A percentile compares a stretch with the other conserved stretches of the same genome.
phyloP scores from a whole-genome alignment of 2,888 invertebrate species.

The Margaritifera margaritifera region DNA sequence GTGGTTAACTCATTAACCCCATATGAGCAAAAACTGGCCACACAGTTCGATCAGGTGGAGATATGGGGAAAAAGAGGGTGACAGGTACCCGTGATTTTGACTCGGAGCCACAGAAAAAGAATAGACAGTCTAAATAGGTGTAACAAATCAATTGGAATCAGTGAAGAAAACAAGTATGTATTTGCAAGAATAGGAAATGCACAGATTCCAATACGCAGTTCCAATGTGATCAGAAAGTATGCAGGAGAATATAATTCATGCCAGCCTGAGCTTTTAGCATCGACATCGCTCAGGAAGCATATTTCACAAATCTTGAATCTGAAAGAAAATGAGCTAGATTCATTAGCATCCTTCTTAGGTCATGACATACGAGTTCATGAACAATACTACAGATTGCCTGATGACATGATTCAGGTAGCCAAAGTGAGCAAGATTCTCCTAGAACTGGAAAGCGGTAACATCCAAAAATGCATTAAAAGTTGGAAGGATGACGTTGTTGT shows the following conservation, averaged over 20 bases:
- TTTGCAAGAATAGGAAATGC: conserved; percentile 17
- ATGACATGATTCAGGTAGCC: conserved; percentile 15
- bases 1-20: conserved; percentile 11
- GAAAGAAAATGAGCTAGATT: conserved; percentile 30
- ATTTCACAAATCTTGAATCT: conserved; percentile 26
- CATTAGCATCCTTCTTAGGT: conserved; percentile 16
- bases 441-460: conserved; percentile 5
- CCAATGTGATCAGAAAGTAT: conserved; percentile 19
- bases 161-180: conserved; percentile 9
- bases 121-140: conserved; percentile 7
- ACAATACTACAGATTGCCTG: conserved; percentile 18
- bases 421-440: conserved; percentile 11
- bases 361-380: conserved; percentile 20
- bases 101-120: conserved; percentile 3
- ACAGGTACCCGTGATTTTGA: conserved; percentile 15
- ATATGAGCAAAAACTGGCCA: conserved; percentile 13
- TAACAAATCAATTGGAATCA: neutral
- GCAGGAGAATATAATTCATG: conserved; percentile 15
- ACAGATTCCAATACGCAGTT: conserved; percentile 6
- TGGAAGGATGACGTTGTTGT: no score
- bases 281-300: conserved; percentile 23
- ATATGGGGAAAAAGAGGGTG: conserved; percentile 18
- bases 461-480: neutral
- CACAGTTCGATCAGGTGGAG: conserved; percentile 11
- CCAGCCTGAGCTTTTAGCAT: conserved; percentile 19